These are phyloP conservation scores for Poecilobothrus nobilitatus DNA, from an alignment of 2,888 invertebrate species.

Conservation along the genomic window DNA sequence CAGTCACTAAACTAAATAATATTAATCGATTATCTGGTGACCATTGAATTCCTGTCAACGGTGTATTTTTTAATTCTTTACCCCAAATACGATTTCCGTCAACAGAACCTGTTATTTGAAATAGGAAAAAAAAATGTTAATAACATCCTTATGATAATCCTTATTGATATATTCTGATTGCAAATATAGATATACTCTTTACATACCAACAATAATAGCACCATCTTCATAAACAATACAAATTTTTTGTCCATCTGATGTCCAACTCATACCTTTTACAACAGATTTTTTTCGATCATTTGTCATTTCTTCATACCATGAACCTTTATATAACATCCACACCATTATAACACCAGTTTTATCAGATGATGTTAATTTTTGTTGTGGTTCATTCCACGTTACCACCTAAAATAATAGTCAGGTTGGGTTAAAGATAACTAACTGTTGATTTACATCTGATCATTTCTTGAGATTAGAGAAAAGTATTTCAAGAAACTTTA, in stretches of 20 bases:
- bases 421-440: too few species aligned
- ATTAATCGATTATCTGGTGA: constrained; percentile 87
- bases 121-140: not conserved
- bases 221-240: constrained; percentile 99
- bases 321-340: constrained; percentile 96
- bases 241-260: constrained; percentile 90
- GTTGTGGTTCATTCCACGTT: constrained; percentile 94
- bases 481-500: too few species aligned
- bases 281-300: constrained; percentile 97
- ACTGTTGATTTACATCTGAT: too few species aligned
- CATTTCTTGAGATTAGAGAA: too few species aligned
- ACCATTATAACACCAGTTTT: constrained; percentile 96
- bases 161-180: too few species aligned
- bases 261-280: constrained; percentile 97
- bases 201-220: constrained; percentile 41
- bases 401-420: constrained; percentile 41
- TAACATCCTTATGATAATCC: too few species aligned
- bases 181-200: too few species aligned
- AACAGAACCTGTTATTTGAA: constrained; percentile 66
- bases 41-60: constrained; percentile 85
- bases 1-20: constrained; percentile 80
- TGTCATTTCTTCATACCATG: constrained; percentile 99
- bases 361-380: constrained; percentile 95
- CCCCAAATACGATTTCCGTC: constrained; percentile 99
- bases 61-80: constrained; percentile 84